Conservation (phyloP, 2,888 invertebrate species). For the Coecobrya sp. region DNA sequence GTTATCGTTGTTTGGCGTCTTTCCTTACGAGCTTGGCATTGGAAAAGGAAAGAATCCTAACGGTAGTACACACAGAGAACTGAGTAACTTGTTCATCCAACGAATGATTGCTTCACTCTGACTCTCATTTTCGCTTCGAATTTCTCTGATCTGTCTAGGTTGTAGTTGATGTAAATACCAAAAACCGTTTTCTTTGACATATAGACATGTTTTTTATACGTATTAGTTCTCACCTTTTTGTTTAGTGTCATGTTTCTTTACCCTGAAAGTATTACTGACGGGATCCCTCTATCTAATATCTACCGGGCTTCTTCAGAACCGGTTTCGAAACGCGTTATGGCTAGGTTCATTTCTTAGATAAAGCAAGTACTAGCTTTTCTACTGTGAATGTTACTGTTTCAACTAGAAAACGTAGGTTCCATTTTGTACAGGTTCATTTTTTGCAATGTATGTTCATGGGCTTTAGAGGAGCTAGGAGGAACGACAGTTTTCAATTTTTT, state of each 20-base stretch:
- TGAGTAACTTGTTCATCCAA: constrained; percentile 61
- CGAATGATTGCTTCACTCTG: constrained; percentile 69
- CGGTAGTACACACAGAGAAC: neutral
- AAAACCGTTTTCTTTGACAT: constrained; percentile 49
- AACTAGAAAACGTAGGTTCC: neutral
- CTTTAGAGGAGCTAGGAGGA: neutral
- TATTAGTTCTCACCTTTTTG: neutral
- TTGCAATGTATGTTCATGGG: neutral
- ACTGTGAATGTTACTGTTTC: neutral
- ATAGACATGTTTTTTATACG: constrained; percentile 28
- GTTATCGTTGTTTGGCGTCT: constrained; percentile 15
- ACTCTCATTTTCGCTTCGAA: constrained; percentile 58
- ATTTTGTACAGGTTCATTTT: neutral
- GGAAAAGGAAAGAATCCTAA: constrained; percentile 44
- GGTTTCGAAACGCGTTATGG: constrained; percentile 56
- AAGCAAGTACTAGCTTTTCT: neutral
- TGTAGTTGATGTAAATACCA: neutral
- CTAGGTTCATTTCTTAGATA: neutral
- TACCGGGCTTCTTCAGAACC: constrained; percentile 35
- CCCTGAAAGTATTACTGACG: neutral
- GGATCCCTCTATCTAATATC: constrained; percentile 28
- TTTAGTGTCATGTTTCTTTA: neutral
- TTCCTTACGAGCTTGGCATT: constrained; percentile 34
- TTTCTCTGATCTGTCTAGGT: too few species aligned
- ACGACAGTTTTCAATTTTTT: constrained; percentile 41